phyloP scores from a whole-genome alignment of 2,888 invertebrate species.

The Drosophila macrospina region DNA sequence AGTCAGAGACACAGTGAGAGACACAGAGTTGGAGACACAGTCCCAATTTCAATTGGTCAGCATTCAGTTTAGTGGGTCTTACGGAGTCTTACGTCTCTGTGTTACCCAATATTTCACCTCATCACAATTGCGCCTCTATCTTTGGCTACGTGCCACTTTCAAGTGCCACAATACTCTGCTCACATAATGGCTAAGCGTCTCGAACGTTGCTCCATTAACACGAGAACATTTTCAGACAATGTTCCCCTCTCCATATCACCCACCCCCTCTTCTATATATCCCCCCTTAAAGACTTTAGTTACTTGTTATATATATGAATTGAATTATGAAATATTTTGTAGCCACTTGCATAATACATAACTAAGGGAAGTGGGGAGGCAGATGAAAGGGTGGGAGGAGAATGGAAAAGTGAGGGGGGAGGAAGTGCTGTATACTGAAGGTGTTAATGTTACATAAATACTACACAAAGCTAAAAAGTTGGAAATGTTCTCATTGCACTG shows the following conservation, averaged over 20 bases:
- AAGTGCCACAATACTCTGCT: conserved; percentile 5
- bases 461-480: background rate
- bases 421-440: background rate
- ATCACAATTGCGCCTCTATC: conserved; percentile 1
- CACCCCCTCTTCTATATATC: background rate
- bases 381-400: background rate
- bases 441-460: conserved; percentile 20
- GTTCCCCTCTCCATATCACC: background rate
- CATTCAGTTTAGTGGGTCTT: conserved; percentile 10
- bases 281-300: background rate
- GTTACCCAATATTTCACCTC: conserved; percentile 18
- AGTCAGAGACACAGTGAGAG: no score
- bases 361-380: no score
- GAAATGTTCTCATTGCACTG: background rate
- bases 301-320: background rate
- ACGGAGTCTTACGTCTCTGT: background rate
- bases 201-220: conserved; percentile 1
- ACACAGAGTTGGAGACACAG: background rate
- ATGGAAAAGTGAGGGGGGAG: background rate
- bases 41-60: conserved; percentile 14
- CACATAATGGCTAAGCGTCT: conserved; percentile 11
- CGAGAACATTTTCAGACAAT: conserved; percentile 11
- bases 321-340: conserved; percentile 9
- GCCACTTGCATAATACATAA: conserved; percentile 10
- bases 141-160: conserved; percentile 16